phyloP scores from a whole-genome alignment of 2,113 vertebrate genomes.

The Conger conger region DNA sequence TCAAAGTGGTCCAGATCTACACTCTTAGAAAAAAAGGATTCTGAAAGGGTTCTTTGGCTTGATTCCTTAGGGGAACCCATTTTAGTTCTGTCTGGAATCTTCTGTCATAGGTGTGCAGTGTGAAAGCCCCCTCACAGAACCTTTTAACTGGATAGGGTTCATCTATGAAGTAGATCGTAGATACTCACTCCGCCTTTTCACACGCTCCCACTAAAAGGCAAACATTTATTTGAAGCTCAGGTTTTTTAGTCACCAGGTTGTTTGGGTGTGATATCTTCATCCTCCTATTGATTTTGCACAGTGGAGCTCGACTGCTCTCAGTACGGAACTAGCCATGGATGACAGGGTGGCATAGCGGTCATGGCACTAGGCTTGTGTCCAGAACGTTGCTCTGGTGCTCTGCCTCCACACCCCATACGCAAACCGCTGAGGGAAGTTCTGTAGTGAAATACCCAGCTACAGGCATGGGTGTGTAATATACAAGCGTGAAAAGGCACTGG shows the following conservation, averaged over 20 bases:
- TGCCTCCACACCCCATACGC: not conserved
- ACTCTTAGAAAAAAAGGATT: too few species aligned
- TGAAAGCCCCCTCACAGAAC: too few species aligned
- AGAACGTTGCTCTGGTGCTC: not conserved
- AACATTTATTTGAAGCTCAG: not conserved
- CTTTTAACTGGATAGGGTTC: too few species aligned
- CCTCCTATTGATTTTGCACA: not conserved
- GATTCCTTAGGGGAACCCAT: too few species aligned
- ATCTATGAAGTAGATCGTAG: too few species aligned
- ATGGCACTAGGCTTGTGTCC: not conserved
- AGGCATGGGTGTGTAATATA: not conserved
- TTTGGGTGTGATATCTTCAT: not conserved
- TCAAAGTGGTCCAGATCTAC: not conserved
- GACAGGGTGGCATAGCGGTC: not conserved
- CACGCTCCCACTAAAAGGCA: not conserved
- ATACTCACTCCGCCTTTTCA: not conserved
- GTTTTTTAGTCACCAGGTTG: not conserved
- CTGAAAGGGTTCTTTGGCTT: too few species aligned
- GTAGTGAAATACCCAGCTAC: not conserved
- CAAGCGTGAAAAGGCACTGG: not conserved
- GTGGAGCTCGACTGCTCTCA: not conserved
- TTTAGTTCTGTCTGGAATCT: too few species aligned
- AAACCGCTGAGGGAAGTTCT: not conserved
- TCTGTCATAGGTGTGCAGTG: too few species aligned
- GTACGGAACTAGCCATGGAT: not conserved